Conservation (phyloP, 2,888 invertebrate genomes). For the Lepas anatifera region DNA sequence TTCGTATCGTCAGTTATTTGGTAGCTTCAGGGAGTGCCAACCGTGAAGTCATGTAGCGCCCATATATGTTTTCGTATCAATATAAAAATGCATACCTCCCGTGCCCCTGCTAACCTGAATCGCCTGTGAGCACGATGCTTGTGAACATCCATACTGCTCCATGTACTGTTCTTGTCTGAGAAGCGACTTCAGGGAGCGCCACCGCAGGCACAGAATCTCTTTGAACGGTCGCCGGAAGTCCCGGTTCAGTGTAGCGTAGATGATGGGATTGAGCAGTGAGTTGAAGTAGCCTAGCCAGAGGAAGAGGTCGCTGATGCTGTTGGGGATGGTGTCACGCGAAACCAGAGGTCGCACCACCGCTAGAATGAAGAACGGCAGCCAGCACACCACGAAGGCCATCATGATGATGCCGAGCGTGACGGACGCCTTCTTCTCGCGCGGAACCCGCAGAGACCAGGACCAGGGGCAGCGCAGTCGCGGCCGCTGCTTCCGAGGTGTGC, state of each 20-base stretch:
- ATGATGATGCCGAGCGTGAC: conserved; percentile 94
- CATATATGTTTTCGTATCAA: no score
- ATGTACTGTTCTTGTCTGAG: neutral
- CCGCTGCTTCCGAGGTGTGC: conserved; percentile 32
- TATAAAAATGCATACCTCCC: no score
- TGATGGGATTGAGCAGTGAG: no score
- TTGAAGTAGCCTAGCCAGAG: no score
- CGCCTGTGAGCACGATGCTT: neutral
- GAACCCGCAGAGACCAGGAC: conserved; percentile 18
- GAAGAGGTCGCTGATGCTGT: conserved; percentile 65
- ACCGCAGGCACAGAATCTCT: conserved; percentile 47
- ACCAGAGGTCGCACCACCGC: conserved; percentile 75
- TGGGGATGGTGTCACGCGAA: conserved; percentile 48
- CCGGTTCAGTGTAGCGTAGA: conserved; percentile 87
- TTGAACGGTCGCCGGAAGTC: conserved; percentile 93
- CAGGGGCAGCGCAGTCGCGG: conserved; percentile 11
- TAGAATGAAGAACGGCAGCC: conserved; percentile 91
- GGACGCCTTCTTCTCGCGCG: conserved; percentile 81
- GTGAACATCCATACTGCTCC: neutral
- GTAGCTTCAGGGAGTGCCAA: no score
- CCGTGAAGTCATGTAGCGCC: no score
- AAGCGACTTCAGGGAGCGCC: conserved; percentile 70
- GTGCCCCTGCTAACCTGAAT: neutral
- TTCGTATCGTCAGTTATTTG: no score
- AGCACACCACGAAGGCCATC: conserved; percentile 86